Conservation (phyloP, 2,113 vertebrate genomes). For the Ursus arctos region DNA sequence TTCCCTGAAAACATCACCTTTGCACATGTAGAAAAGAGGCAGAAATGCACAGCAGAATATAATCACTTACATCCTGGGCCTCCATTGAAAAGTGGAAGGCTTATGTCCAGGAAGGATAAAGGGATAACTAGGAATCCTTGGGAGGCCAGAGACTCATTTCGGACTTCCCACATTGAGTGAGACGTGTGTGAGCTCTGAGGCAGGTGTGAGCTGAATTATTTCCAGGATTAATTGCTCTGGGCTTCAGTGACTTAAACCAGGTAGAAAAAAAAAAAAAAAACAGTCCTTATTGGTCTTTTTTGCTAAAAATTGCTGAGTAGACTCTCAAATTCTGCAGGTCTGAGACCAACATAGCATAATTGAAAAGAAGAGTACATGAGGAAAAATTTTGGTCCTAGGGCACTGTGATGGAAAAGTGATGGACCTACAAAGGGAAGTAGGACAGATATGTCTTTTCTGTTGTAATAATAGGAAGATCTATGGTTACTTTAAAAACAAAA, state of each 20-base stretch:
- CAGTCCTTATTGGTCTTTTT: neutral
- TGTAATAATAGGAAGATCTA: neutral
- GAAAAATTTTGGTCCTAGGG: neutral
- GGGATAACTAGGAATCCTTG: neutral
- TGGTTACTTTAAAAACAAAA: neutral
- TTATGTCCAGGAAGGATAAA: neutral
- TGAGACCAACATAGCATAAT: neutral
- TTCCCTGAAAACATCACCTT: neutral
- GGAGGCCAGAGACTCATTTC: neutral
- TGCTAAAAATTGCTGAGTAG: neutral
- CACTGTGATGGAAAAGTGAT: neutral
- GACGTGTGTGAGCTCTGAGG: neutral
- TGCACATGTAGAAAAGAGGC: neutral
- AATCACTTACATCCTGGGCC: neutral
- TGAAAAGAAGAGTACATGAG: neutral
- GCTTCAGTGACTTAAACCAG: neutral
- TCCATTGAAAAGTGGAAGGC: neutral
- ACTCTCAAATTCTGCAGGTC: neutral
- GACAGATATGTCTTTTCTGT: neutral
- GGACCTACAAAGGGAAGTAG: neutral
- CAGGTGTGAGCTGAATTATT: neutral
- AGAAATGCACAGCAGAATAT: neutral
- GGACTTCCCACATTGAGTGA: neutral
- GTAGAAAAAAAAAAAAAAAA: neutral
- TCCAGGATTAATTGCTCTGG: slow-evolving; percentile 16